These are phyloP conservation scores for Gallinago solitaria DNA, from an alignment of 2,797 vertebrate species.

Conservation along the genomic window DNA sequence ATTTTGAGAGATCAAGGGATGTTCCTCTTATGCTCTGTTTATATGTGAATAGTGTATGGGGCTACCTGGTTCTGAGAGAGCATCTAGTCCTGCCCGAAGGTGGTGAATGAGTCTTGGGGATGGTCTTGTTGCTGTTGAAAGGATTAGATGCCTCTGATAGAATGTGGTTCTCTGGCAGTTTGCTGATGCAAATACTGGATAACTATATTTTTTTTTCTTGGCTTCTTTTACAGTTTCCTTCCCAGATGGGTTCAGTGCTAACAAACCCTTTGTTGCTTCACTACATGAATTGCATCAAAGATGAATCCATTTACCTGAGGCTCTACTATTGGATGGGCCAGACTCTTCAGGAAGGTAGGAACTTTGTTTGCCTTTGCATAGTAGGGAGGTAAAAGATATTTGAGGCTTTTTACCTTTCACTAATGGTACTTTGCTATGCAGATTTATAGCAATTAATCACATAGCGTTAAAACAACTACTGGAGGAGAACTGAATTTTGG, in stretches of 20 bases:
- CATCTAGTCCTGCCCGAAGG: not conserved
- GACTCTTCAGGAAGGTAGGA: slow-evolving; percentile 90
- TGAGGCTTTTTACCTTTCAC: not conserved
- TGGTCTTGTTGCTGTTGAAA: not conserved
- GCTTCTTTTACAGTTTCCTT: slow-evolving; percentile 84
- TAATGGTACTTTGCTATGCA: not conserved
- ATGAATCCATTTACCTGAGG: slow-evolving; percentile 88
- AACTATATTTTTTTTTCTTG: not conserved
- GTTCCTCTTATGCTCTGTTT: not conserved
- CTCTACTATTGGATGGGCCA: slow-evolving; percentile 93
- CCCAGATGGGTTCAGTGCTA: slow-evolving; percentile 93
- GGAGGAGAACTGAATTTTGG: not conserved
- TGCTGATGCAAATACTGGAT: not conserved
- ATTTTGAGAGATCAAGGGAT: not conserved
- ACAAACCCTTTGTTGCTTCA: slow-evolving; percentile 87
- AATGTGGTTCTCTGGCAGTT: not conserved
- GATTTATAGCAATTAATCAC: not conserved
- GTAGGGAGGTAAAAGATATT: not conserved
- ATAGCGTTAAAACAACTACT: not conserved
- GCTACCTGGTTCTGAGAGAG: not conserved
- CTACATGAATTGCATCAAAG: slow-evolving; percentile 89
- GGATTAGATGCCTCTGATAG: not conserved
- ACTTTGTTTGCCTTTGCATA: not conserved
- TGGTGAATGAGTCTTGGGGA: not conserved
- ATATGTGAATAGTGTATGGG: not conserved